Percentiles rank a stretch among this genome's conserved stretches.
Conservation (phyloP, 2,797 vertebrate genomes). For the Poecilia picta region DNA sequence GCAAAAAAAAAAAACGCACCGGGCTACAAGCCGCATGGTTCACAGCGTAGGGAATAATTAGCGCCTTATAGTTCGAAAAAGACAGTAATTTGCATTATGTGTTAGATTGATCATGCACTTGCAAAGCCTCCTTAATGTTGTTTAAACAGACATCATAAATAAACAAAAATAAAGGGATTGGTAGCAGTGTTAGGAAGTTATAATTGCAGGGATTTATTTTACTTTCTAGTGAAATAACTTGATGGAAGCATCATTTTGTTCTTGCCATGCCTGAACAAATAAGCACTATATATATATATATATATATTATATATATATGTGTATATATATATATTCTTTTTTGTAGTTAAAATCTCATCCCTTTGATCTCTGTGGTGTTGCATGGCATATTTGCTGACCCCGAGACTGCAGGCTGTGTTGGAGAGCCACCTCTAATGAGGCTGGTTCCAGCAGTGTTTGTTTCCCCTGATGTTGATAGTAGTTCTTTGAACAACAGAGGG, state of each 20-base stretch:
- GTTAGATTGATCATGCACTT: not conserved
- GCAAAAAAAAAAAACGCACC: no score
- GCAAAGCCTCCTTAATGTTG: not conserved
- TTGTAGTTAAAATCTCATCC: not conserved
- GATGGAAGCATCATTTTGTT: not conserved
- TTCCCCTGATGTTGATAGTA: constrained; percentile 14
- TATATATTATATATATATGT: no score
- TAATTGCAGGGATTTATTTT: not conserved
- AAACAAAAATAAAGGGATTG: not conserved
- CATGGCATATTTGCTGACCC: not conserved
- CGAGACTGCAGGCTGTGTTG: not conserved
- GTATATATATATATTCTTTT: not conserved
- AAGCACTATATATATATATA: not conserved
- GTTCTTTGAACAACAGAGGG: constrained; percentile 2
- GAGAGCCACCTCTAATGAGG: constrained; percentile 16
- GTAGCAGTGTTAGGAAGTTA: not conserved
- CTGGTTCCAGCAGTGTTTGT: constrained; percentile 8
- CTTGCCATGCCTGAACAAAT: not conserved
- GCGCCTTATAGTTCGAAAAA: no score
- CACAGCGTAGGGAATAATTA: no score
- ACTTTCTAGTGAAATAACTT: not conserved
- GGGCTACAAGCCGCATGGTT: no score
- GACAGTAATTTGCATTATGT: not conserved
- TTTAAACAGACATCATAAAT: not conserved
- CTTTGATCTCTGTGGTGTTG: constrained; percentile 10